Percentiles rank a stretch among this genome's conserved stretches.
These are phyloP conservation scores for Rhabdomys pumilio DNA, from an alignment of 2,797 vertebrate species.

Conservation along the genomic window DNA sequence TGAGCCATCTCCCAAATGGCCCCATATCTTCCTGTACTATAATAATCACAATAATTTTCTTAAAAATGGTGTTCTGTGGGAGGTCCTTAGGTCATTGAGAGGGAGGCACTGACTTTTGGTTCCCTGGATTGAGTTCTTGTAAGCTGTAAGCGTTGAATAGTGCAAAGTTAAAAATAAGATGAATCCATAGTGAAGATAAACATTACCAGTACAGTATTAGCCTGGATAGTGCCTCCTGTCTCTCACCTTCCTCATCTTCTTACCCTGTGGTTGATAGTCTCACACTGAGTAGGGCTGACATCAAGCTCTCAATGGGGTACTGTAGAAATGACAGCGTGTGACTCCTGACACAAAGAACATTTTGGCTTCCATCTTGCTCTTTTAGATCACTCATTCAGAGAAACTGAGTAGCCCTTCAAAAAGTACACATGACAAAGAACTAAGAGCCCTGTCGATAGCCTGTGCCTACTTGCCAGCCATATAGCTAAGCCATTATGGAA, in stretches of 20 bases:
- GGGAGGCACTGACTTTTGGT: background rate
- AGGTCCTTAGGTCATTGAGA: background rate
- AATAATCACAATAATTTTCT: background rate
- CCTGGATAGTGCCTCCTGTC: background rate
- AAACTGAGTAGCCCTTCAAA: background rate
- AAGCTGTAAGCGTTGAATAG: background rate
- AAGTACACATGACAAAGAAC: background rate
- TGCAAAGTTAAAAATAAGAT: background rate
- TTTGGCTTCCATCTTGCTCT: background rate
- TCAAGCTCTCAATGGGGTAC: background rate
- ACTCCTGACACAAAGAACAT: background rate
- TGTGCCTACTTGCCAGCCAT: background rate
- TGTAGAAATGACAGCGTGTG: background rate
- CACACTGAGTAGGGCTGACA: background rate
- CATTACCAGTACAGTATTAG: background rate
- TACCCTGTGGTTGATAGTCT: background rate
- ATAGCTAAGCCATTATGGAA: background rate
- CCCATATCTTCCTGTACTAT: background rate
- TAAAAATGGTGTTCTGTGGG: background rate
- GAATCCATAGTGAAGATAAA: background rate
- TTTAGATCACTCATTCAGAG: background rate
- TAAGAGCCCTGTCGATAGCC: background rate
- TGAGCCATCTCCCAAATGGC: background rate
- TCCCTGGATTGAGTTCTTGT: background rate
- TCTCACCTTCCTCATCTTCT: background rate